Conservation (phyloP, 1,140 invertebrate species). For the Cardiocondyla obscurior region DNA sequence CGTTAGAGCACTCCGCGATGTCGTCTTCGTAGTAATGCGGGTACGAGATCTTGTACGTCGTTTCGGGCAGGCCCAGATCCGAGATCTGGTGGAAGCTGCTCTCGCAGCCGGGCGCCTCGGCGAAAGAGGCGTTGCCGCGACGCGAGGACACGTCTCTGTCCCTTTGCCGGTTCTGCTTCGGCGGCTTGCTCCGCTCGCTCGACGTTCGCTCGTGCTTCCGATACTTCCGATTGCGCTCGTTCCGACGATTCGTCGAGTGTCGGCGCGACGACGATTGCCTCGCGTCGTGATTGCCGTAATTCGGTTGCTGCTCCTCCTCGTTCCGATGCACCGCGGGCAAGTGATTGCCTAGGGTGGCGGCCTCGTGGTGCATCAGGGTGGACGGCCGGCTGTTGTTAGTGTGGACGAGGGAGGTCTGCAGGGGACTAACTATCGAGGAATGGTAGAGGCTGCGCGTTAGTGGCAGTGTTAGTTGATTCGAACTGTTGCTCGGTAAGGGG, state of each 20-base stretch:
- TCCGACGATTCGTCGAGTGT: constrained; percentile 68
- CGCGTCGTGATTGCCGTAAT: constrained; percentile 60
- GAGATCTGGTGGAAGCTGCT: constrained; percentile 77
- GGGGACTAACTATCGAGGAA: constrained; percentile 79
- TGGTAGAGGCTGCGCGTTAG: constrained; percentile 80
- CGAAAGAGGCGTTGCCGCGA: constrained; percentile 30
- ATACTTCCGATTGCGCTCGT: constrained; percentile 79
- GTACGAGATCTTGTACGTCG: constrained; percentile 79
- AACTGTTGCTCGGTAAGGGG: constrained; percentile 81
- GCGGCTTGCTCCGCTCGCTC: constrained; percentile 74
- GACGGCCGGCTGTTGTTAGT: constrained; percentile 76
- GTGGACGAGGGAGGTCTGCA: constrained; percentile 79
- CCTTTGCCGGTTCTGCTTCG: constrained; percentile 63
- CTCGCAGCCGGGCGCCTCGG: constrained; percentile 67
- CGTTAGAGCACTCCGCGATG: constrained; percentile 74
- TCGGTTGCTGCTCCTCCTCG: constrained; percentile 64
- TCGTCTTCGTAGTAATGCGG: constrained; percentile 82
- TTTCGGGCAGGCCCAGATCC: constrained; percentile 79
- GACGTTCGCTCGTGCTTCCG: constrained; percentile 76
- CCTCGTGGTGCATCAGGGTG: constrained; percentile 65
- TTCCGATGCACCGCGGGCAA: constrained; percentile 58
- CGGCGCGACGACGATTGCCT: constrained; percentile 69
- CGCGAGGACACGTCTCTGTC: constrained; percentile 25
- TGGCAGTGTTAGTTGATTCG: constrained; percentile 82
- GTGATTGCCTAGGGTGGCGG: constrained; percentile 36